These are phyloP conservation scores for Phalloptychus januarius DNA, from an alignment of 2,797 vertebrate genomes.

Conservation along the genomic window DNA sequence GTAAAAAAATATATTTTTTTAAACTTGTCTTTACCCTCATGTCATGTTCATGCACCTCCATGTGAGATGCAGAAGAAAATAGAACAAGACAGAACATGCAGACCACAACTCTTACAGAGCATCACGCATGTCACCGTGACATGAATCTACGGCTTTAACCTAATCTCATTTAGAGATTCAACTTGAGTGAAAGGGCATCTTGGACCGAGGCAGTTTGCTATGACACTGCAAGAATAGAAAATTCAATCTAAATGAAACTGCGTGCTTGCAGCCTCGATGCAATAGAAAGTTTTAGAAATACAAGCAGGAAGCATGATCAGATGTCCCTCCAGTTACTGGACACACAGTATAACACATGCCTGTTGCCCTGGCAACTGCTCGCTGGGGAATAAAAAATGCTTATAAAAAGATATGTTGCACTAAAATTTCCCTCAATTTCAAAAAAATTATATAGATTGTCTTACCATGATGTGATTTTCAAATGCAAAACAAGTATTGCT, in stretches of 20 bases:
- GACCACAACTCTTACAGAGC: conserved; percentile 20
- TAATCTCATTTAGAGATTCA: conserved; percentile 16
- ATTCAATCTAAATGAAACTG: neutral
- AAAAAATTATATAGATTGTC: neutral
- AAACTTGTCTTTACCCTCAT: conserved; percentile 12
- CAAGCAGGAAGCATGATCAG: neutral
- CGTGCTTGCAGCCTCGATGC: neutral
- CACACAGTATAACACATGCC: neutral
- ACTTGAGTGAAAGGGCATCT: conserved; percentile 1
- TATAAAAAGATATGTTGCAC: neutral
- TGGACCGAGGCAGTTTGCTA: neutral
- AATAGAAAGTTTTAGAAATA: conserved; percentile 2
- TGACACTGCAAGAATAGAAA: neutral
- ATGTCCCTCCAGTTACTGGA: neutral
- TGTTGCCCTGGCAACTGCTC: conserved; percentile 22
- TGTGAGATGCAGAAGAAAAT: conserved; percentile 21
- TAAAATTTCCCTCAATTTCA: neutral
- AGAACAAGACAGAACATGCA: conserved; percentile 28
- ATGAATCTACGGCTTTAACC: conserved; percentile 10
- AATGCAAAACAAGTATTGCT: neutral
- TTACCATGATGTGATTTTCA: neutral
- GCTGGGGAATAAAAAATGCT: neutral
- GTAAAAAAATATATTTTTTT: neutral
- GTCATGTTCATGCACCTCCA: neutral
- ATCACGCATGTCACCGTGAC: conserved; percentile 47